Base-by-base conservation (phyloP, 2,113 vertebrate genomes). In the Toxotes jaculatrix region DNA sequence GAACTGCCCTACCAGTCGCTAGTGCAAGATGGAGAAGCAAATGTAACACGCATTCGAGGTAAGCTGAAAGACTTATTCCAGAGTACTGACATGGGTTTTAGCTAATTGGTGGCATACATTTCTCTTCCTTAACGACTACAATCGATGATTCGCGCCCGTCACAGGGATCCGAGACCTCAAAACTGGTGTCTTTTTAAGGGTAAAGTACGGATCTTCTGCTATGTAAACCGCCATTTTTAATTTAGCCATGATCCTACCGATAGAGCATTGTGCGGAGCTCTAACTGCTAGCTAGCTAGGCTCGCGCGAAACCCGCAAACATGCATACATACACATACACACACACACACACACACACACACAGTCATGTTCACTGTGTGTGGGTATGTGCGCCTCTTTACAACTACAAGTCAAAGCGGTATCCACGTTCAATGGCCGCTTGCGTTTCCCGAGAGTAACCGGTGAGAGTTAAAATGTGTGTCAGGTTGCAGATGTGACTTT, bases 181-280 rank as follows among this genome's bases (percentile, higher is more conserved):
- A 77, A 51, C 34, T 4, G 43, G 68, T 73, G 65, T 86, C 5
- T 78, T 91, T 93, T 88, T 82, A 60, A 74, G 57, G 78, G 77
- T 71, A 80, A 87, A 90, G 85, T 90, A 75, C 68, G 81, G 79
- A 85, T 93, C 87, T 85, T 92, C 80, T 91, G 87, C 93, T 92
- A 89, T 93, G 92, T 93, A 92, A 93, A 95, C 94, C 95, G 95
- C 95, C 95, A 96, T 96, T 95, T 96, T 95, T 95, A 95, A 95
- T 95, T 79, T 95, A 91, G 91, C 92, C 83, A 88, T 82, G 91
- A 92, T 94, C 82, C 81, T 53, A 85, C 82, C 87, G 91, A 91
- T 90, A 38, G 73, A 94, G 93, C 93, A 94, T 95, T 94, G 92
- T 93, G 88, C 89, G 74, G 84, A 69, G 86, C 69, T 74, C 73